Base-by-base conservation (phyloP, 2,888 invertebrate genomes). In the Crematogaster levior region DNA sequence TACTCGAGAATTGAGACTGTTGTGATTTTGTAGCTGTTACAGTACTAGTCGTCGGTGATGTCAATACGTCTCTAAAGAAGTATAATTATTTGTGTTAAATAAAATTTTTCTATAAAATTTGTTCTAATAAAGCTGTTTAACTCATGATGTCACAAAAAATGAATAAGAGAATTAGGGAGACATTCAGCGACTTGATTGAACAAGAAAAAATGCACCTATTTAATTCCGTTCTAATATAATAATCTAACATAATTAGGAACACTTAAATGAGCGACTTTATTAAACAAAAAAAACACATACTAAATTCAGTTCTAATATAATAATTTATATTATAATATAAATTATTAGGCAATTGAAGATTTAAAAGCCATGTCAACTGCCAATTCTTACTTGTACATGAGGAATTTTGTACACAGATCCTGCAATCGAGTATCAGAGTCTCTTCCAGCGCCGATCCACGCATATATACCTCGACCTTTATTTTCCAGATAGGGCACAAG, bases 371-470 rank as follows among this genome's bases (percentile, higher is more conserved):
- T 37, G n/a, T 53, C 21, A n/a, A n/a, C 10, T 6, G 10, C 7
- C 10, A 15, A 61, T 75, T 60, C 85, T 53, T 90, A 94, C 94
- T 92, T 92, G 61, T 97, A 96, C 43, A 97, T 95, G 87, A 98
- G 95, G 97, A 98, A 99, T 89, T 97, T 97, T 84, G 97, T 96
- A 92, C 97, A 98, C 75, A 98, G 94, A 4, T 97, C 96, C 6
- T 96, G 95, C 18, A 99, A 95, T 56, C 97, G 96, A 4, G 96
- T 96, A 94, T 98, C 98, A 3, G 98, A 97, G 93, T 99, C 99
- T 6, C 99, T 95, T 0, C 98, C 98, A 7, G 98, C 98, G 1
- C 99, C 99, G 84, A 99, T 99, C 99, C 99, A 99, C 92, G 98
- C 97, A 94, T 98, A 98, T 91, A 96, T 95, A 93, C 96, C 92